phyloP scores from a whole-genome alignment of 2,888 invertebrate genomes.

The Drosophila lutescens region DNA sequence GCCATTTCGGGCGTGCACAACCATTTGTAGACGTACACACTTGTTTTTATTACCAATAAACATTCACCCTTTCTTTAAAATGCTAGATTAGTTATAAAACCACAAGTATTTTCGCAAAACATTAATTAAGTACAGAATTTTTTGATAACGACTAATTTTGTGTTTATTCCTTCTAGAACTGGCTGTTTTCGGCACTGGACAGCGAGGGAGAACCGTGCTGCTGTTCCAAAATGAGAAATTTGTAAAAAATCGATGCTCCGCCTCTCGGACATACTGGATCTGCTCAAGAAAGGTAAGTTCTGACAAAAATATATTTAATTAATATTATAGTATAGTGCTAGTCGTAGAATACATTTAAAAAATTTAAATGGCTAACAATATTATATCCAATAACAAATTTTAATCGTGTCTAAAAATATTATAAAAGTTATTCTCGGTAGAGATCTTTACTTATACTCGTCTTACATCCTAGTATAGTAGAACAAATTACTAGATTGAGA shows the following conservation, averaged over 20 bases:
- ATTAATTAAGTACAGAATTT: no score
- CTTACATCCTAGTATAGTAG: no score
- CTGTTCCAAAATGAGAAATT: constrained; percentile 79
- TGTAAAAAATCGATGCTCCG: constrained; percentile 83
- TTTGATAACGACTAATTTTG: constrained; percentile 11
- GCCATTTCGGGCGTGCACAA: constrained; percentile 81
- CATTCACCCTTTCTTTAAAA: constrained; percentile 1
- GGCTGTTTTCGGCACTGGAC: constrained; percentile 83
- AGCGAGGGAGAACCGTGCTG: constrained; percentile 82
- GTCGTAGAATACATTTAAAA: no score
- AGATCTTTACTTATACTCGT: no score
- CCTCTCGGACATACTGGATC: constrained; percentile 83
- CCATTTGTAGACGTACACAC: constrained; percentile 55
- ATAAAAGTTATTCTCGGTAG: no score
- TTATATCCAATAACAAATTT: no score
- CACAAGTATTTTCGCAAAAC: background rate
- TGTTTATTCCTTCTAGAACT: constrained; percentile 72
- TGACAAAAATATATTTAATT: background rate
- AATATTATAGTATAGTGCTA: no score
- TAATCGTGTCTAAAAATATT: no score
- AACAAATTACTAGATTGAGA: no score
- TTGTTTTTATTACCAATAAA: constrained; percentile 8
- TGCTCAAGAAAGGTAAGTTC: constrained; percentile 82
- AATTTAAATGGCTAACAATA: no score
- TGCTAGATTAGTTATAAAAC: constrained; percentile 30